Percentiles rank a stretch among this genome's conserved stretches.
Evolutionary conservation across 2,888 invertebrate species (phyloP).

Genomic region (Oligia strigilis): DNA sequence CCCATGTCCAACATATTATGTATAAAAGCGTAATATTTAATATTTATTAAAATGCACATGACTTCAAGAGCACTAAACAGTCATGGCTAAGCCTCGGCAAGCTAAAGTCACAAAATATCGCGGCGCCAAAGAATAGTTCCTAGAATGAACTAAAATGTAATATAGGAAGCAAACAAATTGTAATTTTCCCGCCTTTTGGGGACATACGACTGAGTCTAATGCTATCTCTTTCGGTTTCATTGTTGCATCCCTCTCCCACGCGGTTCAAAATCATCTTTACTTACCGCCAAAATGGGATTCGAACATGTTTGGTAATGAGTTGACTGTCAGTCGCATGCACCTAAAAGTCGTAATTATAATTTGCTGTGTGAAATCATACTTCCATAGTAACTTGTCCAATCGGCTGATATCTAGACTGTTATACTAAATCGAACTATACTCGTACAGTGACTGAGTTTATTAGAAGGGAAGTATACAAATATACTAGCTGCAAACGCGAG

Average conservation of each 20-base stretch:
- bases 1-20: constrained; percentile 16
- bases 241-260: neutral
- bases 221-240: neutral
- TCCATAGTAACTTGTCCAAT: constrained; percentile 58
- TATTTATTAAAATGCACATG: constrained; percentile 38
- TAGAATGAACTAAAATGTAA: constrained; percentile 56
- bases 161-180: constrained; percentile 34
- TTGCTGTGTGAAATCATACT: constrained; percentile 32
- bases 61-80: constrained; percentile 1
- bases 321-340: constrained; percentile 5
- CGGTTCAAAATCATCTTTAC: neutral
- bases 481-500: neutral
- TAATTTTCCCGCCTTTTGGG: constrained; percentile 6
- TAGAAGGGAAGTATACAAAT: constrained; percentile 8
- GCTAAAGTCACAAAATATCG: constrained; percentile 60
- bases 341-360: constrained; percentile 17
- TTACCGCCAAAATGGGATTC: neutral
- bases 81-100: constrained; percentile 33
- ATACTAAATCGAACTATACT: constrained; percentile 53
- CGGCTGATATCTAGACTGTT: constrained; percentile 61
- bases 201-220: constrained; percentile 3
- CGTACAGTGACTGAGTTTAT: constrained; percentile 39
- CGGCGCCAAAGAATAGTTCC: constrained; percentile 60
- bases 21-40: constrained; percentile 30
- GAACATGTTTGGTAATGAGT: neutral